Evolutionary conservation across 2,888 invertebrate genomes (phyloP), one percentile per base, ranked within the genome.

Genomic region (Synanthedon formicaeformis): DNA sequence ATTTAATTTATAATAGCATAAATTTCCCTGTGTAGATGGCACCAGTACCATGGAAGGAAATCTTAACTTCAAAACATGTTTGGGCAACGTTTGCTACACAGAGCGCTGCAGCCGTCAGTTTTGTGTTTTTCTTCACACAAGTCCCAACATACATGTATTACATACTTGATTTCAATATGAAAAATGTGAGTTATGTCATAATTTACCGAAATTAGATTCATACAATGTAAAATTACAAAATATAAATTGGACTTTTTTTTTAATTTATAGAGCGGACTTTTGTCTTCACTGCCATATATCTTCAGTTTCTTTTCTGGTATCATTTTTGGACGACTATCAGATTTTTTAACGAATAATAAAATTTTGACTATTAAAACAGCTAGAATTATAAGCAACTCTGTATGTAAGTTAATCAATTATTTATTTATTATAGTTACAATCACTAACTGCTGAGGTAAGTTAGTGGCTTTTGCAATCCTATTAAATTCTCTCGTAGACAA

Each of bases 131-230:
- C 50, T 78, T 92, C 48, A 91, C 91, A 0, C 90, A 92, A 70
- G 89, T 91, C 40, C 92, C 93, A 0, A 86, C 90, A 0, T 93
- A 92, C 64, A 88, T 93, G 71, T 87, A 88, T 56, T 81, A 88
- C 23, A 89, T 91, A 6, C 78, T 92, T 41, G 72, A 83, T 4
- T 89, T 88, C 55, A 55, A 78, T 54, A 63, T 79, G 63, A 91
- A 61, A 83, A 67, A 58, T 16, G 80, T 79, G 56, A 71, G 72
- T 67, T 23, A 34, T 8, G 34, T 10, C 34, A 34, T 34, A 10
- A 6, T 34, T 34, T 10, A 34, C 8, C 2, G 2, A 34, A 34
- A 2, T 8, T 3, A 27, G 1, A 27, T 8, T n/a, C n/a, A n/a
- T n/a, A 16, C 5, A 10, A 45, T 45, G 6, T 10, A 2, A 14